phyloP scores from a whole-genome alignment of 2,113 vertebrate genomes.

The Strix aluco region DNA sequence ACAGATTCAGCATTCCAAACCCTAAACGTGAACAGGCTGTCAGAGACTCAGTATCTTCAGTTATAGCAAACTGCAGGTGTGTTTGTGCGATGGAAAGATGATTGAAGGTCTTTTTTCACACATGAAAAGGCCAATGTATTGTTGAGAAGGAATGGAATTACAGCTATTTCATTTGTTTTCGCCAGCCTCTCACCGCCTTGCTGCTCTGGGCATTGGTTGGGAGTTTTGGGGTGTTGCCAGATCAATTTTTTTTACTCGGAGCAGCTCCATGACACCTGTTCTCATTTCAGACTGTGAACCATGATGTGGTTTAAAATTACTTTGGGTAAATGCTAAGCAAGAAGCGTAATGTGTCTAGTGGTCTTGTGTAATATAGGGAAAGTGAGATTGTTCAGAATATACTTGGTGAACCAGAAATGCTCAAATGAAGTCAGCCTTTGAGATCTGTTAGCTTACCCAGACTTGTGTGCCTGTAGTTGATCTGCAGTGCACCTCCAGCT shows the following conservation, averaged over 20 bases:
- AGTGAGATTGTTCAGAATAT: neutral
- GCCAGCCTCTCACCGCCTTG: neutral
- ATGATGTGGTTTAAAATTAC: neutral
- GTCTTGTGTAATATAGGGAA: neutral
- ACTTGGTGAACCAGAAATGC: neutral
- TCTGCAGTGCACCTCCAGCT: neutral
- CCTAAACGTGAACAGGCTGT: neutral
- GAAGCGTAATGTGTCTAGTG: neutral
- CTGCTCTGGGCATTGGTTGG: neutral
- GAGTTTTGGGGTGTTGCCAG: neutral
- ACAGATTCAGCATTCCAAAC: neutral
- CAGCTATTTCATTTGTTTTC: neutral
- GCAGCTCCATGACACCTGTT: neutral
- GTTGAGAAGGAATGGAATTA: neutral
- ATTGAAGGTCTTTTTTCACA: neutral
- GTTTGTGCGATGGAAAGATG: neutral
- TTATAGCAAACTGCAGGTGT: neutral
- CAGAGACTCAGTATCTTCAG: neutral
- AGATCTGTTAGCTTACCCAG: neutral
- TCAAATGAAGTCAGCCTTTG: neutral
- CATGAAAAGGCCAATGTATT: neutral
- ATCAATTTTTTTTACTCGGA: neutral
- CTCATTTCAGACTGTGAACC: neutral
- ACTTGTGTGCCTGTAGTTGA: neutral
- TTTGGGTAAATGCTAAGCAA: neutral